phyloP scores from a whole-genome alignment of 2,888 invertebrate species.

The Nephrotoma appendiculata region DNA sequence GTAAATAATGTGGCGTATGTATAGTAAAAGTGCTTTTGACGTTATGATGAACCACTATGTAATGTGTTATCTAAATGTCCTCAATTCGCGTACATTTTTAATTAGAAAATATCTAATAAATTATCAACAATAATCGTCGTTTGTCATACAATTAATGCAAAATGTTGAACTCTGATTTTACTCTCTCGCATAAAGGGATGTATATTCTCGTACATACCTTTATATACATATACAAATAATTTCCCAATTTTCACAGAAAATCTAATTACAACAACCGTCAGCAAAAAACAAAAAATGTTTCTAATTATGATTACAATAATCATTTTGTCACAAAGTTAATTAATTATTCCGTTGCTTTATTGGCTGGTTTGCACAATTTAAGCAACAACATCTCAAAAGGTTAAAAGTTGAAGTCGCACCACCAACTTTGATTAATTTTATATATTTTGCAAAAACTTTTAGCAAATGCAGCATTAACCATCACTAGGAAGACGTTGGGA shows the following conservation, averaged over 20 bases:
- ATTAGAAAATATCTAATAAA: not conserved
- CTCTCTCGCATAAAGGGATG: not conserved
- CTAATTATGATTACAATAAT: not conserved
- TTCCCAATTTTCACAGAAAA: not conserved
- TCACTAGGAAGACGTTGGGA: not conserved
- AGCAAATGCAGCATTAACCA: not conserved
- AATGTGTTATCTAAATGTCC: not conserved
- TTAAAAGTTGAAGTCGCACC: not conserved
- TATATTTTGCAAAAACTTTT: not conserved
- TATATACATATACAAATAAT: not conserved
- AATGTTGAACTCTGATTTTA: not conserved
- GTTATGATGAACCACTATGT: not conserved
- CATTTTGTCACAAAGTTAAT: not conserved
- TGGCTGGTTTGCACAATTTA: not conserved
- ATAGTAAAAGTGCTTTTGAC: not conserved
- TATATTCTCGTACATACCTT: no score
- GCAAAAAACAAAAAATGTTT: not conserved
- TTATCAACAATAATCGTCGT: not conserved
- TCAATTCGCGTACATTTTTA: not conserved
- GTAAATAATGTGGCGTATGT: not conserved
- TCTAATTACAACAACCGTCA: not conserved
- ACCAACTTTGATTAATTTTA: not conserved
- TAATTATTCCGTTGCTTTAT: not conserved
- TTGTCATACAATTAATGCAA: not conserved
- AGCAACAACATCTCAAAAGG: not conserved